phyloP scores from a whole-genome alignment of 2,113 vertebrate genomes.

The Orthonyx spaldingii region DNA sequence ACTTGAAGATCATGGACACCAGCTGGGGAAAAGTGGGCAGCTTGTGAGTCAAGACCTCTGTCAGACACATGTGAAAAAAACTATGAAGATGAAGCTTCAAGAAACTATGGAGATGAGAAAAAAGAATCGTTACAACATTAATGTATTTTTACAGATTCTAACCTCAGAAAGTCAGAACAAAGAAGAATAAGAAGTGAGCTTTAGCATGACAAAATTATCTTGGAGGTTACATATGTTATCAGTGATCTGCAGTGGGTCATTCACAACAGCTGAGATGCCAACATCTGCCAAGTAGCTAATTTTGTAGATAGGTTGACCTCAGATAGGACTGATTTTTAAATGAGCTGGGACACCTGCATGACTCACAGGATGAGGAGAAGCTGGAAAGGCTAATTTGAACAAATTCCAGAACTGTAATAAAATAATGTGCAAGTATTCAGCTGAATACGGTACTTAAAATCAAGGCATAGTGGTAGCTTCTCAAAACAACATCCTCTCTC shows the following conservation, averaged over 20 bases:
- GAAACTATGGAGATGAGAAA: neutral
- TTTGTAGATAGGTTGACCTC: neutral
- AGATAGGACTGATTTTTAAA: neutral
- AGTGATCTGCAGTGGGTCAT: neutral
- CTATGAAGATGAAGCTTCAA: neutral
- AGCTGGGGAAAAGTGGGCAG: neutral
- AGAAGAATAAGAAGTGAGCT: neutral
- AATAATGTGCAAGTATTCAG: neutral
- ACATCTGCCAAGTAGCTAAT: neutral
- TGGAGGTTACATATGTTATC: neutral
- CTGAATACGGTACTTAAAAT: neutral
- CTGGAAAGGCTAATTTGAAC: neutral
- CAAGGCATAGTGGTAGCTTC: neutral
- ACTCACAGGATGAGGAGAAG: neutral
- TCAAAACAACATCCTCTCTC: neutral
- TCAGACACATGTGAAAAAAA: neutral
- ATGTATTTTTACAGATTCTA: neutral
- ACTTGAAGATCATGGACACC: neutral
- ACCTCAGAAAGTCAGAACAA: neutral
- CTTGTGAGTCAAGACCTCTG: neutral
- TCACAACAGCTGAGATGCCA: neutral
- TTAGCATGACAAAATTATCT: neutral
- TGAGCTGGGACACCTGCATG: neutral
- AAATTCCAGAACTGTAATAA: neutral
- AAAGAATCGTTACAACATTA: fast-evolving